These are phyloP conservation scores for Desmodus rotundus DNA, from an alignment of 2,113 vertebrate species.

Conservation along the genomic window DNA sequence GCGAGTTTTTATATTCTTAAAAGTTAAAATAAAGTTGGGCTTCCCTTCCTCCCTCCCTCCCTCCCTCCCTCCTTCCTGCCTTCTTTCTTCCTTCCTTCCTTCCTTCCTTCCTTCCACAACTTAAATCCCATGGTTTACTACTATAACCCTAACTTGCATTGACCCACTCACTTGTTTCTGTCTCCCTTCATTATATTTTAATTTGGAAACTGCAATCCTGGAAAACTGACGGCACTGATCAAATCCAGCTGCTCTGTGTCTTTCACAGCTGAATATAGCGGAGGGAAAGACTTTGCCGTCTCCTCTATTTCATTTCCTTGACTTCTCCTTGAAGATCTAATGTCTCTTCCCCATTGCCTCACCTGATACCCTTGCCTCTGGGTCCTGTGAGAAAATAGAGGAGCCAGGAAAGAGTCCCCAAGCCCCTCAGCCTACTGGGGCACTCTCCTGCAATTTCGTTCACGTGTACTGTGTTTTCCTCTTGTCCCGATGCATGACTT, in stretches of 20 bases:
- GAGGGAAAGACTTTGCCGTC: not conserved
- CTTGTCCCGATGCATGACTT: not conserved
- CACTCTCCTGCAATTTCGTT: not conserved
- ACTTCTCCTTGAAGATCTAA: not conserved
- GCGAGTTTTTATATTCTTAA: not conserved
- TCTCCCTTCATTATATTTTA: not conserved
- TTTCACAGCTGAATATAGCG: not conserved
- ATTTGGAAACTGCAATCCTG: not conserved
- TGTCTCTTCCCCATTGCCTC: not conserved
- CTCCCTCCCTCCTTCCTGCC: no score
- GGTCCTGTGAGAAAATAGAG: not conserved
- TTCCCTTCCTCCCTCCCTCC: not conserved
- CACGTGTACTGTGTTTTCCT: not conserved
- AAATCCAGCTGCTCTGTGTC: not conserved
- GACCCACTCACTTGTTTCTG: not conserved
- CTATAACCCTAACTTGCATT: not conserved
- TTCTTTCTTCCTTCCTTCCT: no score
- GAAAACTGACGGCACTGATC: not conserved
- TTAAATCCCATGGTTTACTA: not conserved
- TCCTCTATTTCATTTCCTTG: not conserved
- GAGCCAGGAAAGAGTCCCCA: not conserved
- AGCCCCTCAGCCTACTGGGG: not conserved
- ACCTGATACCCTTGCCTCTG: not conserved
- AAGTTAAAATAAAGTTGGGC: not conserved
- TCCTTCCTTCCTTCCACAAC: not conserved